A percentile compares a stretch with the other conserved stretches of the same genome.
Conservation (phyloP, 2,113 vertebrate genomes). For the Apteryx mantelli region DNA sequence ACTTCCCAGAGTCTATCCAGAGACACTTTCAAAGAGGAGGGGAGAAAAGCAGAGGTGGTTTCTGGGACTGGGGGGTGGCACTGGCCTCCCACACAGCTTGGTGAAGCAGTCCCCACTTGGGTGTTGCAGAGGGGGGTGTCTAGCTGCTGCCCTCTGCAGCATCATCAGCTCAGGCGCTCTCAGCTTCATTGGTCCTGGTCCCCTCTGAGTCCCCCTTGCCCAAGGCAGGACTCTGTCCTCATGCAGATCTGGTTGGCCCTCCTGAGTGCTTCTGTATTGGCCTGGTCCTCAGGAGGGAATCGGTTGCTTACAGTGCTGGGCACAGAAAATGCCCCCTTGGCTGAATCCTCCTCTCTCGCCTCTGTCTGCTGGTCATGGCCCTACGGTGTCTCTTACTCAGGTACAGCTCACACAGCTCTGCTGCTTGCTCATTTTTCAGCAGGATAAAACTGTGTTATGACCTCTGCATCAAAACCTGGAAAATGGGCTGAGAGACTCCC, state of each 20-base stretch:
- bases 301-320: rapidly evolving
- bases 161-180: not conserved
- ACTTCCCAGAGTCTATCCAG: rapidly evolving
- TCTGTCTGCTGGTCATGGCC: not conserved
- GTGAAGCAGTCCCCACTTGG: not conserved
- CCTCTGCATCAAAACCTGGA: not conserved
- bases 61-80: rapidly evolving
- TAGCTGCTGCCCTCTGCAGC: not conserved
- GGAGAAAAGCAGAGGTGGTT: not conserved
- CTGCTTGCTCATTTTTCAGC: not conserved
- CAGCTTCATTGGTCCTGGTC: rapidly evolving
- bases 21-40: not conserved
- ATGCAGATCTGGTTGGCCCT: not conserved
- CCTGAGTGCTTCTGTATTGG: rapidly evolving
- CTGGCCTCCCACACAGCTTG: not conserved
- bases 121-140: not conserved
- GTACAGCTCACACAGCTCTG: not conserved
- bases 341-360: not conserved
- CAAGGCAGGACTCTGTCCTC: not conserved
- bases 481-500: not conserved
- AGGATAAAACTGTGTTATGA: not conserved
- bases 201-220: not conserved
- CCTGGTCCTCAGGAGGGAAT: not conserved
- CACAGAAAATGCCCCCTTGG: rapidly evolving
- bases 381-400: not conserved